Evolutionary conservation across 1,140 invertebrate genomes (phyloP).

Genomic region (Microplitis demolitor): DNA sequence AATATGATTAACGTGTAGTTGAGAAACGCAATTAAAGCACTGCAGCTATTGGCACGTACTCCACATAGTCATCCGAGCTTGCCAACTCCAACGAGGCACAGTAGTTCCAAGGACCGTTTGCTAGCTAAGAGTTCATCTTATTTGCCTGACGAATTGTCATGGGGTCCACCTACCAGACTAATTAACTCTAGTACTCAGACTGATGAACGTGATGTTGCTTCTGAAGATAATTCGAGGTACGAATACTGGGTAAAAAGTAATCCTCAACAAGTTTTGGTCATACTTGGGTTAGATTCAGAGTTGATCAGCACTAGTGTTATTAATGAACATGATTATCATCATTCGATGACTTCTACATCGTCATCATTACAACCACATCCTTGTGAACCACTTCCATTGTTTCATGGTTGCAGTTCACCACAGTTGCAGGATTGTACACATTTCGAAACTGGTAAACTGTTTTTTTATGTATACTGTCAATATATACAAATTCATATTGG

Average conservation of each 20-base stretch:
- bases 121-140: conserved; percentile 77
- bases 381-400: conserved; percentile 51
- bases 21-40: conserved; percentile 78
- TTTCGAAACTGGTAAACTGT: conserved; percentile 37
- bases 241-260: conserved; percentile 60
- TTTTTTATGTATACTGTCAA: background rate
- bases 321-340: conserved; percentile 43
- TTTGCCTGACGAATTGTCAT: conserved; percentile 79
- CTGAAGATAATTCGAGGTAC: conserved; percentile 46
- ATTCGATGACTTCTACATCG: conserved; percentile 42
- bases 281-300: conserved; percentile 60
- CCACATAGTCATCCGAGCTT: conserved; percentile 58
- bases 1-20: conserved; percentile 60
- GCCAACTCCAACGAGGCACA: conserved; percentile 62
- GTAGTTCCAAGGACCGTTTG: conserved; percentile 50
- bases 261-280: conserved; percentile 57
- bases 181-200: conserved; percentile 60
- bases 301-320: conserved; percentile 32
- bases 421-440: conserved; percentile 40
- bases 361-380: conserved; percentile 51
- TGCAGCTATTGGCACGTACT: conserved; percentile 75
- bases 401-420: conserved; percentile 42
- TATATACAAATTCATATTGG: no score
- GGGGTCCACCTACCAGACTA: conserved; percentile 60
- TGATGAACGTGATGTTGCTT: conserved; percentile 35